Base-by-base conservation (phyloP, 2,113 vertebrate species). In the Hiodon tergisus region DNA sequence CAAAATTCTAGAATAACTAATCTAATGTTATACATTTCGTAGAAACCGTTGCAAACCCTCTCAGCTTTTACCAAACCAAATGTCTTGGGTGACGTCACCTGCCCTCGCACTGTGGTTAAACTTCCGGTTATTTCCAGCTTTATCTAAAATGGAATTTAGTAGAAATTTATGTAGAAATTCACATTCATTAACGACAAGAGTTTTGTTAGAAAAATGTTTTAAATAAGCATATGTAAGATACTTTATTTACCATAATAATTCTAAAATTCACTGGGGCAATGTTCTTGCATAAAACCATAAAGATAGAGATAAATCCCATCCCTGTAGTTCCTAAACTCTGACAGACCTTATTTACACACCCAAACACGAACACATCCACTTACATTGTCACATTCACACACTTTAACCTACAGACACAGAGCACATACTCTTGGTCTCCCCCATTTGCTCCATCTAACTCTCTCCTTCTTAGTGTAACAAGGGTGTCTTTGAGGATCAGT, bases 381-480 rank as follows among this genome's bases (percentile, higher is more conserved):
- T 47, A 73, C 69, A 59, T 17, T 31, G 9, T 9, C 52, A 58
- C 17, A 54, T 46, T 31, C 14, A 54, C 60, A 31, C 16, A 6
- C 8, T 74, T 67, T 50, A 57, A 10, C 54, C 8, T 6, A 8
- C 46, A 66, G 2, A 66, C 63, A 66, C 14, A 16, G 46, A 66
- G 46, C 46, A 66, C 63, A 66, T 47, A 48, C 63, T 47, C 46
- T 86, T 84, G 86, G 85, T 85, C 86, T 83, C 84, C 83, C 52
- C 73, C 53, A 47, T 74, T 59, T 59, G 54, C 83, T 80, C 0
- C 73, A 79, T 78, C 78, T 46, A 10, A 57, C 69, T 85, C 85
- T 89, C 86, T 87, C 88, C 88, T 80, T 76, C 76, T 81, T 78
- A 80, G 61, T n/a, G 46, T 48, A 87, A 92, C 90, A 92, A 92